phyloP scores from a whole-genome alignment of 1,140 invertebrate species.

The Sogatella furcifera region DNA sequence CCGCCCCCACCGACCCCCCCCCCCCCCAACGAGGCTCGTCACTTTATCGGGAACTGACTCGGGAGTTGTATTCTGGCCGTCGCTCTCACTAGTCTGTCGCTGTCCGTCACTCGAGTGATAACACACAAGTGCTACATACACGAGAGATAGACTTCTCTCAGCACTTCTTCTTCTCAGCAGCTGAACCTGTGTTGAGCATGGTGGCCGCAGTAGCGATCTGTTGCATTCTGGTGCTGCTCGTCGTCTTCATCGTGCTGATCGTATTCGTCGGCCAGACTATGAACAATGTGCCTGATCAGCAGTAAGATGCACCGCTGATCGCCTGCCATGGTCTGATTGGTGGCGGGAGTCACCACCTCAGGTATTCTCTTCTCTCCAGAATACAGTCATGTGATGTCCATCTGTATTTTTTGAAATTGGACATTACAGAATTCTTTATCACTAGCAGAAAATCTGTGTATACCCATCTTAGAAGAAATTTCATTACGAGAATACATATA shows the following conservation, averaged over 20 bases:
- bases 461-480: too few species aligned
- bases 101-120: background rate
- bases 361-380: too few species aligned
- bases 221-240: slow-evolving; percentile 60
- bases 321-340: too few species aligned
- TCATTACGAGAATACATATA: too few species aligned
- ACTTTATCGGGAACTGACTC: slow-evolving; percentile 2
- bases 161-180: background rate
- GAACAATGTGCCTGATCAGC: background rate
- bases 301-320: too few species aligned
- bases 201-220: slow-evolving; percentile 66
- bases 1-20: slow-evolving; percentile 1
- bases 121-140: background rate
- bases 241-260: slow-evolving; percentile 66
- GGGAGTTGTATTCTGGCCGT: background rate
- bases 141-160: background rate
- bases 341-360: too few species aligned
- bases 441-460: too few species aligned
- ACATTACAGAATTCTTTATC: too few species aligned
- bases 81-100: background rate
- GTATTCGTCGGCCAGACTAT: slow-evolving; percentile 47
- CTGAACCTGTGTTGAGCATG: slow-evolving; percentile 37
- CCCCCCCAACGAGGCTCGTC: slow-evolving; percentile 1
- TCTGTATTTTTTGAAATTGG: too few species aligned
- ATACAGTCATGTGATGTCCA: too few species aligned